These are phyloP conservation scores for Drosophila asahinai DNA, from an alignment of 1,140 invertebrate genomes.

Conservation along the genomic window DNA sequence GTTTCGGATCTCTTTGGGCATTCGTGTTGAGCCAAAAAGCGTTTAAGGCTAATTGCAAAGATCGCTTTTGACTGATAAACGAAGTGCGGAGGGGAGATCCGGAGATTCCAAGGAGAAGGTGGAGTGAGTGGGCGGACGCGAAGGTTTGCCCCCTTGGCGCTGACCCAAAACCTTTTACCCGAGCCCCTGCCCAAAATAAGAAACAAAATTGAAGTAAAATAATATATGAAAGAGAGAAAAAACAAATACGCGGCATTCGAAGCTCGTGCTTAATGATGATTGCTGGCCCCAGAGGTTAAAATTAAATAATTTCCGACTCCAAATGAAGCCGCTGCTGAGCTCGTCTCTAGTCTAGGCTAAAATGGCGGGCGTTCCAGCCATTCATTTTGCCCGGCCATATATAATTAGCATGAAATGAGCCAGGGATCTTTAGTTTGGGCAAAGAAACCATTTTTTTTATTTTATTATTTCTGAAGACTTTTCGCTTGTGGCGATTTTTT, in stretches of 20 bases:
- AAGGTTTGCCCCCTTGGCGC: conserved; percentile 59
- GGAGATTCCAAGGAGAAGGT: conserved; percentile 18
- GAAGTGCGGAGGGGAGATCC: conserved; percentile 16
- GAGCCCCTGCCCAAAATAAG: conserved; percentile 3
- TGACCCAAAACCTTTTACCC: conserved; percentile 78
- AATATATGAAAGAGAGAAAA: conserved; percentile 28
- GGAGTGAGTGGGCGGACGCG: conserved; percentile 55
- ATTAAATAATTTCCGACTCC: conserved; percentile 79
- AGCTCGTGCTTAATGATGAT: conserved; percentile 81
- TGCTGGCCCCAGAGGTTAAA: conserved; percentile 80
- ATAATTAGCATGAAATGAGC: conserved; percentile 84
- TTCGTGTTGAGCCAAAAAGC: conserved; percentile 80
- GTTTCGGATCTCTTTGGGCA: conserved; percentile 7
- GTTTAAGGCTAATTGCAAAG: conserved; percentile 84
- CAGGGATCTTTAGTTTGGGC: conserved; percentile 78
- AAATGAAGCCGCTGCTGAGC: conserved; percentile 41
- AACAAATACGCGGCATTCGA: conserved; percentile 62
- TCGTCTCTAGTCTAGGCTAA: conserved; percentile 57
- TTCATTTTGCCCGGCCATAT: conserved; percentile 58
- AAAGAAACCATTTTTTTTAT: conserved; percentile 41
- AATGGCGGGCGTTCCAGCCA: conserved; percentile 75
- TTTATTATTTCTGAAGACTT: conserved; percentile 44
- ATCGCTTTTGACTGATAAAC: conserved; percentile 79
- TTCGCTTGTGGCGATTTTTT: conserved; percentile 69
- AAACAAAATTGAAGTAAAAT: conserved; percentile 11